Percentiles rank a stretch among this genome's conserved stretches.
Conservation (phyloP, 2,888 invertebrate genomes). For the Aspidiotus destructor region DNA sequence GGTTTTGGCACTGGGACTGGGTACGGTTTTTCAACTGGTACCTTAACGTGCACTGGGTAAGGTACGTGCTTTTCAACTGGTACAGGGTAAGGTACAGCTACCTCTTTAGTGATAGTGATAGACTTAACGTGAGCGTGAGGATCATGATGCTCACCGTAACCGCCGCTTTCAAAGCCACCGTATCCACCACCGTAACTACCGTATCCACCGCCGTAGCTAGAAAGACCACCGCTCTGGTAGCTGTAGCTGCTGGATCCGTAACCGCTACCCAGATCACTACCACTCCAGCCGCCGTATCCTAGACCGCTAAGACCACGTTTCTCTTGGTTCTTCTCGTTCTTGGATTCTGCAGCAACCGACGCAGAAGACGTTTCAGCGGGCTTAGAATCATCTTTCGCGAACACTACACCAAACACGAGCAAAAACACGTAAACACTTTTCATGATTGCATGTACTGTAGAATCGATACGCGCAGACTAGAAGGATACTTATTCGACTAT, state of each 20-base stretch:
- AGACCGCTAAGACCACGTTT: conserved; percentile 35
- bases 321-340: conserved; percentile 30
- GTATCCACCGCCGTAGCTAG: conserved; percentile 31
- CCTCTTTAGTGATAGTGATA: conserved; percentile 37
- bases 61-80: conserved; percentile 39
- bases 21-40: conserved; percentile 37
- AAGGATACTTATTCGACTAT: background rate
- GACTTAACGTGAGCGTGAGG: conserved; percentile 34
- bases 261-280: conserved; percentile 35
- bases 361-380: conserved; percentile 22
- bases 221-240: conserved; percentile 7
- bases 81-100: conserved; percentile 38
- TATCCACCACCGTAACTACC: conserved; percentile 23
- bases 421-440: conserved; percentile 23
- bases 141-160: conserved; percentile 26
- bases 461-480: conserved; percentile 5
- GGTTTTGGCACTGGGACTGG: conserved; percentile 38
- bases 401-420: conserved; percentile 25
- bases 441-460: conserved; percentile 3
- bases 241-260: conserved; percentile 36
- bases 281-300: conserved; percentile 34
- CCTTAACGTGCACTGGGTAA: conserved; percentile 39
- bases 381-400: conserved; percentile 27
- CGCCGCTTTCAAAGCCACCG: conserved; percentile 30
- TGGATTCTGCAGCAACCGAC: conserved; percentile 11